Evolutionary conservation across 2,797 vertebrate species (phyloP), one percentile per base, ranked within the genome.

Genomic region (Siniperca obscura): DNA sequence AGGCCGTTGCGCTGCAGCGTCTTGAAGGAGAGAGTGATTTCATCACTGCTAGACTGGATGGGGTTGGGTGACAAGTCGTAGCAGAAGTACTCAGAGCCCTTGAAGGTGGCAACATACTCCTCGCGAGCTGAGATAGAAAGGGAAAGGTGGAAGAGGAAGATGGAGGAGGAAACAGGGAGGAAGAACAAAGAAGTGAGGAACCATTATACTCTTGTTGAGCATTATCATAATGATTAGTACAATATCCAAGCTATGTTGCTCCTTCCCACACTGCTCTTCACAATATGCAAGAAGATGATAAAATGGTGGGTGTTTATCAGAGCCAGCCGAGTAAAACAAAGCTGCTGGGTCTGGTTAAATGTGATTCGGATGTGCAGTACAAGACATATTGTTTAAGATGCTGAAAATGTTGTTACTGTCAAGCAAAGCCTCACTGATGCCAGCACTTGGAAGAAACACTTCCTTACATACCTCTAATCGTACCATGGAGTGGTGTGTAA

Each of bases 61-160:
- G 98, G 98, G 90, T 98, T 99, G 92, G 98, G 97, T 52, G 98
- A 99, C 89, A 99, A 95, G 95, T 99, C 98, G 27, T 99, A 99
- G 96, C 98, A 99, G 97, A 99, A 99, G 93, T 97, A 99, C 96
- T 99, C 98, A 3, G 98, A 99, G 93, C 98, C 98, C 88, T 99
- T 99, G 95, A 99, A 99, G 4, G 98, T 99, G 0, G 98, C 98
- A 70, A 99, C 97, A n/a, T 98, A 98, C 90, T 99, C 98, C 96
- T 99, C 98, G 82, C 98, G 98, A 89, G 97, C 98, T 99, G 94
- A 53, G 89, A 81, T 81, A 60, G 48, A 61, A 57, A 71, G 65
- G 21, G 34, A 78, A 71, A 69, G 84, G 62, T 90, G 91, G 80
- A 90, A 86, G 89, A 90, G 78, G 48, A 72, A 86, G 48, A 71